Percentiles rank a stretch among this genome's conserved stretches.
Evolutionary conservation across 2,113 vertebrate species (phyloP).

Genomic region (Sisor rabdophorus): DNA sequence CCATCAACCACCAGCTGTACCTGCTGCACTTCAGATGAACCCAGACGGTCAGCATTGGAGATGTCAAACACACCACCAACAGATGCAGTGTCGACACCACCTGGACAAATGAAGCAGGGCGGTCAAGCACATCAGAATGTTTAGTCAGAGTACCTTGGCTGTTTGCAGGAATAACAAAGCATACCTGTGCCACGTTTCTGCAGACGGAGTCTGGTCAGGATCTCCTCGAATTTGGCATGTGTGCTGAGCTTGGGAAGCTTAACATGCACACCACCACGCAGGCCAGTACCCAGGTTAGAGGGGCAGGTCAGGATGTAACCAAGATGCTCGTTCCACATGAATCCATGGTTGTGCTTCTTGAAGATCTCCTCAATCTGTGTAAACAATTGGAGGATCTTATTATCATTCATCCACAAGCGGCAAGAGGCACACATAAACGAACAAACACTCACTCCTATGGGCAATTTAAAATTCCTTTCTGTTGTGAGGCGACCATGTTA

Average conservation of each 20-base stretch:
- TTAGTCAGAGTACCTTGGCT: background rate
- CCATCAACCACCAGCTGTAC: conserved; percentile 96
- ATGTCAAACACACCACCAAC: conserved; percentile 90
- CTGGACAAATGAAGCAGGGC: conserved; percentile 57
- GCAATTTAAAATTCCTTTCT: too few species aligned
- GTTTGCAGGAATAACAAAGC: background rate
- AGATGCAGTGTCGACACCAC: conserved; percentile 91
- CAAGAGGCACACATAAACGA: too few species aligned
- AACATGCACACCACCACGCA: conserved; percentile 89
- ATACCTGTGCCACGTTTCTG: conserved; percentile 96
- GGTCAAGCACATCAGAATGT: background rate
- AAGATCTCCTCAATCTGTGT: conserved; percentile 91
- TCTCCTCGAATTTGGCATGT: conserved; percentile 89
- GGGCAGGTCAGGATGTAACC: conserved; percentile 92
- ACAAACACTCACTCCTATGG: too few species aligned
- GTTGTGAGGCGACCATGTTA: too few species aligned
- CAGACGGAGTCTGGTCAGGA: conserved; percentile 85
- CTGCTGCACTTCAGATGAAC: conserved; percentile 90
- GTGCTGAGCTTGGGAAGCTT: conserved; percentile 87
- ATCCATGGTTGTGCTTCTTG: conserved; percentile 87
- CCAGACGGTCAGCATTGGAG: conserved; percentile 93
- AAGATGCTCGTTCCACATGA: conserved; percentile 93
- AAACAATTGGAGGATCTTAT: background rate
- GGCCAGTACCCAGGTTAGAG: conserved; percentile 90
- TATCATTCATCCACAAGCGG: too few species aligned